Base-by-base conservation (phyloP, 2,888 invertebrate species). In the Poecilobothrus nobilitatus region DNA sequence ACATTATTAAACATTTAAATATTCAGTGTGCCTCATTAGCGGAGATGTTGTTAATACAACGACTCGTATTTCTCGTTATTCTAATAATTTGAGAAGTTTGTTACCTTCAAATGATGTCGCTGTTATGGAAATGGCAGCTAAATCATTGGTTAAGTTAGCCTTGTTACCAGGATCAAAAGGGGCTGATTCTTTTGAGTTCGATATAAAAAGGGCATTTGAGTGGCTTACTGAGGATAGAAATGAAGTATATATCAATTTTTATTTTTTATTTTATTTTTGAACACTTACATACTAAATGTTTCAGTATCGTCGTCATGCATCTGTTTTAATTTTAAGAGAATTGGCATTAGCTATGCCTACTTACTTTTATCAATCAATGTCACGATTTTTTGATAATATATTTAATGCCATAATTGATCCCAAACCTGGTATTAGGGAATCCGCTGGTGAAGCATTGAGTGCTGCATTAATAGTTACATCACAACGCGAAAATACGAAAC, bases 111-210 rank as follows among this genome's bases (percentile, higher is more conserved):
- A 89, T 73, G 97, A 97, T 84, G 91, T 92, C 0, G 90, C 91
- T 20, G 94, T 97, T 0, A 96, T 97, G 93, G 96, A 97, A 83
- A 85, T 97, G 74, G 95, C 97, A 5, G 96, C 97, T 1, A 93
- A 94, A 78, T 97, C 97, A 6, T 90, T 98, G 73, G 97, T 97
- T 0, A 92, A 93, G 74, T 83, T 99, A 68, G 97, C 97, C 2
- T 86, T 95, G 27, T 90, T 92, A 21, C 94, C 93, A 0, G 97
- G 97, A 18, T 94, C 95, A 0, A 95, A 94, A 80, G 92, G 97
- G 41, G 94, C 95, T 0, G 96, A 97, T 78, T 96, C 97, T 79
- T 96, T 98, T n/a, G 97, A 97, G 76, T 96, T 96, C 84, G 97
- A 97, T 83, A 94, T 97, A 1, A 95, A 95, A 80, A 86, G 94